A percentile compares a stretch with the other conserved stretches of the same genome.
phyloP scores from a whole-genome alignment of 2,797 vertebrate genomes.

The Typhlichthys subterraneus region DNA sequence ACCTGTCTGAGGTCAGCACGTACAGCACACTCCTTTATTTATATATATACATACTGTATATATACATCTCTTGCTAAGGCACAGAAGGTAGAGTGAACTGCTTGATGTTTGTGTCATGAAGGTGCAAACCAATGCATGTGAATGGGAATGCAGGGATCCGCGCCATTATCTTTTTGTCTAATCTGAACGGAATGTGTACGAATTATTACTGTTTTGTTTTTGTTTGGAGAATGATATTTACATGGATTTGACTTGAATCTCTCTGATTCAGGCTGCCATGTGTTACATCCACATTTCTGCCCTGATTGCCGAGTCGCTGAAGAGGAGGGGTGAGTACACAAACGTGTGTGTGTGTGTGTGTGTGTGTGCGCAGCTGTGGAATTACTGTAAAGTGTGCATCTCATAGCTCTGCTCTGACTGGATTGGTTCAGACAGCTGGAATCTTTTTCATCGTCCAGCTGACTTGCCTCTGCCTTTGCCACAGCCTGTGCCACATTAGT shows the following conservation, averaged over 20 bases:
- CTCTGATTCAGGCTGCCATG: slow-evolving; percentile 88
- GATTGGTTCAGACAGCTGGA: neutral
- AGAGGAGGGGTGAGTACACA: slow-evolving; percentile 89
- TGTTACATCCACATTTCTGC: slow-evolving; percentile 98
- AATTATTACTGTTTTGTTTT: too few species aligned
- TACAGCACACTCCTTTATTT: neutral
- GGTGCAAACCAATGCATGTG: too few species aligned
- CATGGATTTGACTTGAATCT: neutral
- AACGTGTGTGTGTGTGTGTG: slow-evolving; percentile 41
- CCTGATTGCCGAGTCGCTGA: slow-evolving; percentile 95
- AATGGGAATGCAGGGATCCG: too few species aligned
- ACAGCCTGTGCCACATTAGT: slow-evolving; percentile 10
- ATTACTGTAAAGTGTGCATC: slow-evolving; percentile 2
- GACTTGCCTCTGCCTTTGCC: slow-evolving; percentile 24
- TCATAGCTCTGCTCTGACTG: too few species aligned
- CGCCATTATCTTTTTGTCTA: too few species aligned
- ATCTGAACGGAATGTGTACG: too few species aligned
- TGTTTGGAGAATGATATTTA: neutral
- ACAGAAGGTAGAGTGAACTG: too few species aligned
- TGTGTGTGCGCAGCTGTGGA: slow-evolving; percentile 5
- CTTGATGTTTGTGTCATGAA: too few species aligned
- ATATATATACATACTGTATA: too few species aligned
- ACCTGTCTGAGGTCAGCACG: slow-evolving; percentile 85
- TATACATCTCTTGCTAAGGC: too few species aligned
- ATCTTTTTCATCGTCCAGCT: slow-evolving; percentile 18